These are phyloP conservation scores for Spatulosminthurus flaviceps DNA, from an alignment of 2,888 invertebrate species.

Conservation along the genomic window DNA sequence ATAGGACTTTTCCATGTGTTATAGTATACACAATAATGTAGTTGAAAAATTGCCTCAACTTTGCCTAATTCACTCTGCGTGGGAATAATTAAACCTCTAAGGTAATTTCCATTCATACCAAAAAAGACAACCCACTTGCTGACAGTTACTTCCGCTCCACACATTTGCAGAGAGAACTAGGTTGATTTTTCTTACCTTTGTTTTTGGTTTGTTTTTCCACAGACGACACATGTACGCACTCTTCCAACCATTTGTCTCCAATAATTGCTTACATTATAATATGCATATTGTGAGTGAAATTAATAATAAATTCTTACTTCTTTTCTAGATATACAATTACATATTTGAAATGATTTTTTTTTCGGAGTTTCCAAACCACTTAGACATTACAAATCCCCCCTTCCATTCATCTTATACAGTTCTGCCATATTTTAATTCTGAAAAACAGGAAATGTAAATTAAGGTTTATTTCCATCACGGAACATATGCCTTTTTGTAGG, in stretches of 20 bases:
- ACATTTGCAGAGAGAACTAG: not conserved
- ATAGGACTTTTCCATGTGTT: too few species aligned
- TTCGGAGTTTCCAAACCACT: constrained; percentile 1
- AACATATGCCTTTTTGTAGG: not conserved
- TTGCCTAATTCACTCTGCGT: not conserved
- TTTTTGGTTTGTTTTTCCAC: not conserved
- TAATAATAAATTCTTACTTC: too few species aligned
- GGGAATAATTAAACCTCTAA: constrained; percentile 13
- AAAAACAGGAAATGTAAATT: not conserved
- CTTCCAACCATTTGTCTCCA: too few species aligned
- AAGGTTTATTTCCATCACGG: not conserved
- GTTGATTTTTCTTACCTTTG: not conserved
- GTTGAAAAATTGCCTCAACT: not conserved
- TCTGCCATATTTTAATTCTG: too few species aligned
- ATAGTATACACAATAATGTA: not conserved
- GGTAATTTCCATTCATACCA: not conserved
- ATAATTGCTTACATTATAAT: too few species aligned
- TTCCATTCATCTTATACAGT: not conserved
- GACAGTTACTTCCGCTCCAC: not conserved
- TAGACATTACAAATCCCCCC: not conserved
- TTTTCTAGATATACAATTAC: too few species aligned
- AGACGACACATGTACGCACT: too few species aligned
- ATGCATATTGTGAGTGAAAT: too few species aligned
- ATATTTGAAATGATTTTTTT: too few species aligned
- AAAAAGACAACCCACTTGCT: not conserved